Evolutionary conservation across 2,888 invertebrate genomes (phyloP).

Genomic region (Polietes domitor): DNA sequence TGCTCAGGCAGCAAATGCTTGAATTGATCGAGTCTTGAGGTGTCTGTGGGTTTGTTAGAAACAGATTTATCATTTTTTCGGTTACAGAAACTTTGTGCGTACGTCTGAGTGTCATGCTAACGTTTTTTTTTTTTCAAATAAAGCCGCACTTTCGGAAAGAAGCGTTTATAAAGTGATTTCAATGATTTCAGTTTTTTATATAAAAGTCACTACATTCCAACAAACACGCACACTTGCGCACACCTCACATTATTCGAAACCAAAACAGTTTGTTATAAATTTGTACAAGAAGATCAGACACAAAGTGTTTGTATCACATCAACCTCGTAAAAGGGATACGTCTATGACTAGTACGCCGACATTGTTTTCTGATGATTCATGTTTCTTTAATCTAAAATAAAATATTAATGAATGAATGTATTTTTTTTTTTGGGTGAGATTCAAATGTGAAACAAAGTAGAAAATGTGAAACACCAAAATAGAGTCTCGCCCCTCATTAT

Average conservation of each 20-base stretch:
- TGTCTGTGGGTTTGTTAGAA: conserved; percentile 7
- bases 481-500: conserved; percentile 2
- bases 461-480: not conserved
- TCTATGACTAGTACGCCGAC: not conserved
- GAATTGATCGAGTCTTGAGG: not conserved
- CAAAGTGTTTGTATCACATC: not conserved
- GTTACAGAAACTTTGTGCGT: no score
- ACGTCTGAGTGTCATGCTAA: not conserved
- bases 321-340: not conserved
- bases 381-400: conserved; percentile 1
- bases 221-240: no score
- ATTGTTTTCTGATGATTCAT: conserved; percentile 3
- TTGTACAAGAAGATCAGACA: not conserved
- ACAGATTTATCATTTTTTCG: conserved; percentile 12
- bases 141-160: not conserved
- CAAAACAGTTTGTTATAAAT: conserved; percentile 6
- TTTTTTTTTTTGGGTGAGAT: no score
- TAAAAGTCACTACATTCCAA: no score
- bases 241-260: not conserved
- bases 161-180: not conserved
- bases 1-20: not conserved
- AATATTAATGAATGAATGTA: not conserved
- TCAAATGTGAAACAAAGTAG: not conserved
- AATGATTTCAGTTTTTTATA: no score
- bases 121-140: not conserved